Percentiles rank a stretch among this genome's conserved stretches.
phyloP scores from a whole-genome alignment of 2,888 invertebrate species.

The Mesochorus sp. region DNA sequence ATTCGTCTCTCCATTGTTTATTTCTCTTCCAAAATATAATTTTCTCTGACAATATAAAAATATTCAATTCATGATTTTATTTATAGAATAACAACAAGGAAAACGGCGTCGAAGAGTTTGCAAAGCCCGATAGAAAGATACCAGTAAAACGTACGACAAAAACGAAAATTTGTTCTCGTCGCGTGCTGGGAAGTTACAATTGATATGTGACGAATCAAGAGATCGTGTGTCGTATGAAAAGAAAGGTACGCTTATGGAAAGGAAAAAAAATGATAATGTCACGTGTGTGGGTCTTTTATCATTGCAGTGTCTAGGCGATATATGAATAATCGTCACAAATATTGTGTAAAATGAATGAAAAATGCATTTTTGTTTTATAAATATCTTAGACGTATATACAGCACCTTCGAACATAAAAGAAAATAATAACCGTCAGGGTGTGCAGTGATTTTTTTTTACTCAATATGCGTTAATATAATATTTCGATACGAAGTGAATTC shows the following conservation, averaged over 20 bases:
- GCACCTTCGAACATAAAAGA: slow-evolving; percentile 26
- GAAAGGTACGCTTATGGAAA: slow-evolving; percentile 7
- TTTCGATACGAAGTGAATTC: slow-evolving; percentile 25
- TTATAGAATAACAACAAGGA: slow-evolving; percentile 72
- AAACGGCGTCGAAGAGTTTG: slow-evolving; percentile 68
- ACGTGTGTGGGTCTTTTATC: slow-evolving; percentile 33
- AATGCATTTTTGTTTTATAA: slow-evolving; percentile 42
- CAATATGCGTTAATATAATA: slow-evolving; percentile 20
- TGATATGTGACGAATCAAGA: slow-evolving; percentile 43
- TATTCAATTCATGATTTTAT: slow-evolving; percentile 12
- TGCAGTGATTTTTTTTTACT: slow-evolving; percentile 38
- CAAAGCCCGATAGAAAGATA: slow-evolving; percentile 53
- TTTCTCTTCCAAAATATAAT: no score
- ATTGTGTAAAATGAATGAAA: slow-evolving; percentile 19
- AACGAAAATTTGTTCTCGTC: slow-evolving; percentile 61
- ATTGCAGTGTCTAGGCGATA: slow-evolving; percentile 18
- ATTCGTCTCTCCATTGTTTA: no score
- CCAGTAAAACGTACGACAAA: slow-evolving; percentile 66
- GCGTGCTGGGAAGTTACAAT: slow-evolving; percentile 69
- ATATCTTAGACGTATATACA: slow-evolving; percentile 40
- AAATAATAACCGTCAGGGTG: slow-evolving; percentile 24
- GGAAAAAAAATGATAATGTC: not conserved
- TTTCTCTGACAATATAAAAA: no score
- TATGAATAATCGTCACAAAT: slow-evolving; percentile 38
- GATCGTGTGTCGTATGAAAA: not conserved